Base-by-base conservation (phyloP, 2,888 invertebrate species). In the Pycnomerus fuliginosus region DNA sequence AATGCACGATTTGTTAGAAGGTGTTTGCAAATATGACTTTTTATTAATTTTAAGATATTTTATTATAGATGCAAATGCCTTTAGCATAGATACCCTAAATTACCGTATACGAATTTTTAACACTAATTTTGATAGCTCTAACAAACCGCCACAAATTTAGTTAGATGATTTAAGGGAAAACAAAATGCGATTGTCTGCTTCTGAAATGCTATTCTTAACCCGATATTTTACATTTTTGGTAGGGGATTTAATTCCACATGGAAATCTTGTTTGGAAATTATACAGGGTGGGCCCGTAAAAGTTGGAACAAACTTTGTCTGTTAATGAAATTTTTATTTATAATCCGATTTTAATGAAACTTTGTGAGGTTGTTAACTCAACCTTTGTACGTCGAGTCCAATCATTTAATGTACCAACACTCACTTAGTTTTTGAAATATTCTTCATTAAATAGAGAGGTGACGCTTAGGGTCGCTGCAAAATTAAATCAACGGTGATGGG, bases 1-100 rank as follows among this genome's bases (percentile, higher is more conserved):
- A 16, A 37, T 52, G 42, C 49, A 52, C 32, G 49, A 52, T 27
- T 20, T 50, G 10, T 43, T 42, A 16, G 39, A 50, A 27, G 52
- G 52, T n/a, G 33, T 47, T 11, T 38, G 38, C 37, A 30, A 37
- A 17, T 38, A 37, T 16, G 46, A 42, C 14, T 29, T 37, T 16
- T 16, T 15, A 12, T 33, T 25, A 16, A n/a, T 38, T 12, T 15
- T 45, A n/a, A 31, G 33, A 14, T 24, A 29, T 16, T 33, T 25
- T 28, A 34, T 45, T 27, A 2, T 15, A 8, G 20, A 29, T 2
- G 3, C 15, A 3, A 36, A 37, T 1, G 13, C 25, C 16, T 43
- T 45, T 34, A 24, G 40, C 14, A 15, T 45, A n/a, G 40, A 45
- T 5, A 17, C 16, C 2, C 15, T 41, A 11, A 45, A 34, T 32